Evolutionary conservation across 2,797 vertebrate species (phyloP).

Genomic region (Corythornis leucogaster): DNA sequence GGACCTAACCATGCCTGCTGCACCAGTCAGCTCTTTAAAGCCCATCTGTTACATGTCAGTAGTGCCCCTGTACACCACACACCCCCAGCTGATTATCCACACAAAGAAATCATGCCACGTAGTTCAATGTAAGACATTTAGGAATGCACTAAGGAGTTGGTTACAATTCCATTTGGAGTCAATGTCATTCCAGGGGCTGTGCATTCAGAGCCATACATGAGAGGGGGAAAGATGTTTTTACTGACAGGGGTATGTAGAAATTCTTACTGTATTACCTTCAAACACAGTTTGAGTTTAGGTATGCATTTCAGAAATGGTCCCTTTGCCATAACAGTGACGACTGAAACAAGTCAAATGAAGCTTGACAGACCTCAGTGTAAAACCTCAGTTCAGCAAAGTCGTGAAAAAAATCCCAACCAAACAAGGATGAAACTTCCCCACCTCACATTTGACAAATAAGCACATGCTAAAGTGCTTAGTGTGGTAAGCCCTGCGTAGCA

Average conservation of each 20-base stretch:
- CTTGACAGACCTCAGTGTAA: neutral
- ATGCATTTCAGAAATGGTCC: neutral
- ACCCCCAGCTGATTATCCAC: neutral
- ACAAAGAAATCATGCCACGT: rapidly evolving
- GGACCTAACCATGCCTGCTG: neutral
- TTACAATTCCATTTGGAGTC: neutral
- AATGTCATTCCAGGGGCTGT: neutral
- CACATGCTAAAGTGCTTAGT: neutral
- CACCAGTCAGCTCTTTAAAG: neutral
- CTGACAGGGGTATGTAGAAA: neutral
- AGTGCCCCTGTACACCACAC: neutral
- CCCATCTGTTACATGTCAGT: neutral
- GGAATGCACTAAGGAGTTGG: rapidly evolving
- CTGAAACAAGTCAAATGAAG: neutral
- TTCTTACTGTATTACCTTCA: neutral
- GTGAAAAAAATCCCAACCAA: neutral
- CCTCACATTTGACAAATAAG: neutral
- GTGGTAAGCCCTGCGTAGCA: neutral
- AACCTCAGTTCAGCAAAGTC: neutral
- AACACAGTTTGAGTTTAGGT: neutral
- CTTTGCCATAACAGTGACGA: neutral
- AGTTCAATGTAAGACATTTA: rapidly evolving
- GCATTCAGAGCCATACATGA: neutral
- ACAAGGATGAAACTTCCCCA: neutral
- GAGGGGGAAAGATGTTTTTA: neutral